phyloP scores from a whole-genome alignment of 1,140 invertebrate species.

The Plutomurus gul region DNA sequence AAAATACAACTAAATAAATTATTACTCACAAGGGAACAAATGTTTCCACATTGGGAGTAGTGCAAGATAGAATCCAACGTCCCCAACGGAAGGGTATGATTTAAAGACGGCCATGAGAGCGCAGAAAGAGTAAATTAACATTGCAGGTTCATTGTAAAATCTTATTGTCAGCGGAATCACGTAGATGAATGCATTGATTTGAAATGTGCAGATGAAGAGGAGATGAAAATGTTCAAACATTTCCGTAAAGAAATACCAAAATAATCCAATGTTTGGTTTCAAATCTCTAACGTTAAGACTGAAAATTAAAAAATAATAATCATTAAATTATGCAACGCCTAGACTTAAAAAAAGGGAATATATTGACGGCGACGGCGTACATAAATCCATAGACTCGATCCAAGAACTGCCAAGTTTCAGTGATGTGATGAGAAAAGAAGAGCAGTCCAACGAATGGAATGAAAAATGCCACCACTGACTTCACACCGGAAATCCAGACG shows the following conservation, averaged over 20 bases:
- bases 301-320: conserved; percentile 57
- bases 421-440: conserved; percentile 58
- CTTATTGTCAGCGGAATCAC: conserved; percentile 83
- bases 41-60: conserved; percentile 90
- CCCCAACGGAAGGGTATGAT: conserved; percentile 94
- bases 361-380: conserved; percentile 63
- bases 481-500: conserved; percentile 45
- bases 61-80: conserved; percentile 89
- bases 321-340: not conserved
- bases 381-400: conserved; percentile 81
- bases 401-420: conserved; percentile 74
- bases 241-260: conserved; percentile 99
- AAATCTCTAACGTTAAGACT: conserved; percentile 87
- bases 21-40: conserved; percentile 79
- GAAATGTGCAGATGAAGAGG: conserved; percentile 94
- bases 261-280: conserved; percentile 94
- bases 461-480: conserved; percentile 53
- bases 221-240: conserved; percentile 98
- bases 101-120: conserved; percentile 90
- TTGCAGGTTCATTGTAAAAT: conserved; percentile 81
- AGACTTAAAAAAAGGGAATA: not conserved
- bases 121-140: conserved; percentile 82
- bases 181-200: conserved; percentile 94
- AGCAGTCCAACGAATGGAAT: conserved; percentile 55
- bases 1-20: not conserved